Evolutionary conservation across 92 coral and sea anemone species (phyloP), one percentile per base, ranked within the genome.

Genomic region (Epizoanthus illoricatus): DNA sequence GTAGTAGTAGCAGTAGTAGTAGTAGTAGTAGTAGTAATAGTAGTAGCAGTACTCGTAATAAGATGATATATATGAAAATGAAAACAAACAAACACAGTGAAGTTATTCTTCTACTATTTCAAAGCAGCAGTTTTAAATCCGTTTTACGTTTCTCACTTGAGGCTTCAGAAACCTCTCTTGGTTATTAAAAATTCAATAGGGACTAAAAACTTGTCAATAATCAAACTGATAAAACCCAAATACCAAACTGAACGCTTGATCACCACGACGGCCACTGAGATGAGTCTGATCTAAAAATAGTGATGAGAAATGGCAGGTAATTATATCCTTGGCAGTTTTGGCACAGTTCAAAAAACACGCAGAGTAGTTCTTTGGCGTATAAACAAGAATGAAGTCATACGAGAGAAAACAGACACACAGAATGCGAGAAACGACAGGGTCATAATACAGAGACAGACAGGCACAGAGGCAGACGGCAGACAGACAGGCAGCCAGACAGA

Each of bases 151-250:
- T 78, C 39, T 20, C 65, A 15, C 49, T 62, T 58, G 61, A 61
- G 82, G 72, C 71, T 62, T 49, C 71, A 23, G 82, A 62, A 62
- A 69, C 49, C 16, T 62, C 42, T 24, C 57, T 41, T 13, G 20
- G 28, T 59, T 63, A 62, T 78, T 78, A 78, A 78, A 62, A 63
- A 78, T 78, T 41, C 81, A 76, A 76, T 57, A 61, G 81, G 55
- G 16, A 47, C 81, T 62, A 76, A 62, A 62, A 49, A 19, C 12
- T 63, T 62, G 55, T 63, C 66, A 59, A 59, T 59, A 75, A 39
- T 41, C 69, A 21, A 75, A 69, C 81, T 28, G 66, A 63, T 59
- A 58, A 36, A 20, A 62, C 23, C 40, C 71, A 64, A 78, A 78
- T 78, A 45, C 82, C 82, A 78, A 23, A 78, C 64, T 42, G 49